Evolutionary conservation across 1,140 invertebrate species (phyloP).

Genomic region (Apis cerana): DNA sequence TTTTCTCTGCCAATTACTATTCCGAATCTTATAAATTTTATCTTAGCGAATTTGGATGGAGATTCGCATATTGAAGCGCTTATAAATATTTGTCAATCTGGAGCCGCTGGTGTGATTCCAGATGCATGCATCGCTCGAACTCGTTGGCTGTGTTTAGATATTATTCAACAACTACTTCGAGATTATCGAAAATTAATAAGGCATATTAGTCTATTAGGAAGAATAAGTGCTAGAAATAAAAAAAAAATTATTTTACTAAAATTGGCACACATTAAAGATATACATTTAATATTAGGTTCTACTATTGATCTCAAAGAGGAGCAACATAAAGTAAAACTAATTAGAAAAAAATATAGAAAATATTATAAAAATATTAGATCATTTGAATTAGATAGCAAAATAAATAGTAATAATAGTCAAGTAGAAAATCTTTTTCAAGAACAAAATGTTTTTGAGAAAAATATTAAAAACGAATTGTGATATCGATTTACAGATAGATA

Average conservation of each 20-base stretch:
- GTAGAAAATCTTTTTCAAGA: background rate
- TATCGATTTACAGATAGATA: slow-evolving; percentile 53
- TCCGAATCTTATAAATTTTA: slow-evolving; percentile 87
- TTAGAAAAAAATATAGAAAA: slow-evolving; percentile 66
- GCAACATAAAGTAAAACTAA: slow-evolving; percentile 58
- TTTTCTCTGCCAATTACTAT: slow-evolving; percentile 83
- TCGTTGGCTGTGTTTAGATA: slow-evolving; percentile 74
- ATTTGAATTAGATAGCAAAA: slow-evolving; percentile 42
- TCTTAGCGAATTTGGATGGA: slow-evolving; percentile 85
- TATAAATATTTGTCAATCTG: slow-evolving; percentile 76
- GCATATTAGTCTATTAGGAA: slow-evolving; percentile 46
- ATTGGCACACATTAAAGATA: slow-evolving; percentile 73
- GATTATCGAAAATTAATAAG: slow-evolving; percentile 69
- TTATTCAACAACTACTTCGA: slow-evolving; percentile 71
- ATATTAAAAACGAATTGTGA: slow-evolving; percentile 72
- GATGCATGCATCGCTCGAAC: slow-evolving; percentile 73
- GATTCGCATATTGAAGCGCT: slow-evolving; percentile 77
- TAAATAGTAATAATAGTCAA: slow-evolving; percentile 14
- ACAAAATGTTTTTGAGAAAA: slow-evolving; percentile 35
- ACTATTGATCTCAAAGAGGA: slow-evolving; percentile 68
- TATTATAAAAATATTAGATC: slow-evolving; percentile 63
- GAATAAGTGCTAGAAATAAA: slow-evolving; percentile 53
- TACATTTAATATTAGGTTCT: slow-evolving; percentile 75
- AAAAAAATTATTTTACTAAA: slow-evolving; percentile 70
- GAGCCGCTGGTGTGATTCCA: slow-evolving; percentile 69